Evolutionary conservation across 1,140 invertebrate species (phyloP), one percentile per base, ranked within the genome.

Genomic region (Drosophila ohnishii): DNA sequence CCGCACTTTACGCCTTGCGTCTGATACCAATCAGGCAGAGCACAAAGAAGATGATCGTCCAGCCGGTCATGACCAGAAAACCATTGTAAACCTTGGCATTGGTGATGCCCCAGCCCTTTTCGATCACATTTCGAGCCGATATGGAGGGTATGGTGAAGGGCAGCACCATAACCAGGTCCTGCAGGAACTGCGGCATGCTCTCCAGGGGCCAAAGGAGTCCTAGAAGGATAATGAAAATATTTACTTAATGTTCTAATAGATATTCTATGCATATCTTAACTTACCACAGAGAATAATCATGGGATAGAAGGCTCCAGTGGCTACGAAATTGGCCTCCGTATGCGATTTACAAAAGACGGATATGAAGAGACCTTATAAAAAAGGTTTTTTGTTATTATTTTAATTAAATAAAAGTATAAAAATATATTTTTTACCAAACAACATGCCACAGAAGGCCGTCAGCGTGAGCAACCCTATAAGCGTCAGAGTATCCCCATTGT

Each of bases 161-260:
- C 1, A 96, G 88, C 0, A 90, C 83, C 9, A 93, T 89, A 0
- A 95, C 94, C 16, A 96, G 50, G 60, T 93, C 93, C 25, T 92
- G 91, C 1, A 96, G 85, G 1, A 89, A 78, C 14, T 75, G 71
- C 2, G 95, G 94, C 94, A 96, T 95, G 8, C 94, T 95, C 91
- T 98, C 96, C n/a, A 97, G 74, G 0, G 97, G 97, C 97, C 97
- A 98, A 16, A 98, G 93, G n/a, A 96, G 94, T 73, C 97, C 97
- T 96, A 92, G 83, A 66, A 32, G 14, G 19, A 66, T 5, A 16
- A n/a, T 25, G 4, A 44, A 62, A 7, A 13, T 2, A 42, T 13
- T 39, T 35, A 7, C 9, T 35, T 16, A 9, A 11, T n/a, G 9
- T 32, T 14, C 2, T 25, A 2, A 28, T 22, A 13, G 4, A 3